A percentile compares a stretch with the other conserved stretches of the same genome.
Evolutionary conservation across 2,888 invertebrate genomes (phyloP).

Genomic region (Pristionchus exspectatus): DNA sequence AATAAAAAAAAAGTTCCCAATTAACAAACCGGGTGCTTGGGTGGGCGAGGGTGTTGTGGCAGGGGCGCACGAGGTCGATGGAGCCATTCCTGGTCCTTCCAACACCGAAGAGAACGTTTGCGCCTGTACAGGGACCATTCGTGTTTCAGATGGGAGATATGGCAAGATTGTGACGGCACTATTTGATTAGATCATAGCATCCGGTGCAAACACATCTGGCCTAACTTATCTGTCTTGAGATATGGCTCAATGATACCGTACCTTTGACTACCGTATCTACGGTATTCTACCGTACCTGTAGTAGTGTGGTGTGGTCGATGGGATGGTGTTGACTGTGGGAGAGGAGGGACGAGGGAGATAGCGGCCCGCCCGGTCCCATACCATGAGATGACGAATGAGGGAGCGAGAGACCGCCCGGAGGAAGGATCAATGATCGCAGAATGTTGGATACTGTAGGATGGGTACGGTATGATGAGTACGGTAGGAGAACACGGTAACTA

Average conservation of each 20-base stretch:
- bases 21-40: background rate
- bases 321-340: background rate
- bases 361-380: slow-evolving; percentile 22
- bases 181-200: too few species aligned
- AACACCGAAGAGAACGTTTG: background rate
- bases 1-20: background rate
- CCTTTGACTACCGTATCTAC: background rate
- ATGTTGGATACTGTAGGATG: background rate
- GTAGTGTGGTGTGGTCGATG: background rate
- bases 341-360: background rate
- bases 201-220: too few species aligned
- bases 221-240: too few species aligned
- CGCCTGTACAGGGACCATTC: background rate
- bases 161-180: too few species aligned
- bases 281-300: slow-evolving; percentile 15
- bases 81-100: background rate
- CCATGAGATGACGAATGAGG: background rate
- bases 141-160: background rate
- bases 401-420: background rate
- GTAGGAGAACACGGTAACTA: background rate
- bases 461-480: background rate
- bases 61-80: background rate
- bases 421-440: background rate
- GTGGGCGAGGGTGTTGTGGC: background rate
- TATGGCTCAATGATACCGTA: too few species aligned